phyloP scores from a whole-genome alignment of 2,113 vertebrate species.

The Forbesichthys papilliferus region DNA sequence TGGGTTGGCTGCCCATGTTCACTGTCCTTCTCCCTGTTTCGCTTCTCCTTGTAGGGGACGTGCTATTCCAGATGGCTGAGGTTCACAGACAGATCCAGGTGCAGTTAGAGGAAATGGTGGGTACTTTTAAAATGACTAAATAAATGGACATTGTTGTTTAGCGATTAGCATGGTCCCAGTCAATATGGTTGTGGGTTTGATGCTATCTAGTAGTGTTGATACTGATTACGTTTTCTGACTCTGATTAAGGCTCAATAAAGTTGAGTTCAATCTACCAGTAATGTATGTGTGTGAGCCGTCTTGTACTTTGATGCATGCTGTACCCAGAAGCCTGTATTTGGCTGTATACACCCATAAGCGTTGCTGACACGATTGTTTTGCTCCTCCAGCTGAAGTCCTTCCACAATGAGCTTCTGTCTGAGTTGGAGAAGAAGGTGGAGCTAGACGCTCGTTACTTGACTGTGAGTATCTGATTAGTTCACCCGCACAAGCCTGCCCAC shows the following conservation, averaged over 20 bases:
- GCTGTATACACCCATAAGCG: background rate
- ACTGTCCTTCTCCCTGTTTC: slow-evolving; percentile 25
- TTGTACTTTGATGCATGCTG: background rate
- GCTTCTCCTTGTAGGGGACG: slow-evolving; percentile 83
- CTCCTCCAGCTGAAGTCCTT: slow-evolving; percentile 90
- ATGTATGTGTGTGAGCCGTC: too few relatives aligned
- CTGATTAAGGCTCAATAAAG: too few relatives aligned
- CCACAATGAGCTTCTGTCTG: slow-evolving; percentile 93
- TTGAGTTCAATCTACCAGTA: too few relatives aligned
- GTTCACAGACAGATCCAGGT: slow-evolving; percentile 98
- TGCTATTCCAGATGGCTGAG: slow-evolving; percentile 99
- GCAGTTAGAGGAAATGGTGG: slow-evolving; percentile 97
- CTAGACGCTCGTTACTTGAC: slow-evolving; percentile 94
- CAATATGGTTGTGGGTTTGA: too few relatives aligned
- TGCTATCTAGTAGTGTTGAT: too few relatives aligned
- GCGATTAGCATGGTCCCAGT: background rate
- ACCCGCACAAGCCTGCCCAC: background rate
- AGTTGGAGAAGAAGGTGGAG: slow-evolving; percentile 98
- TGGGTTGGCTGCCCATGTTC: background rate
- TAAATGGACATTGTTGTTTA: background rate
- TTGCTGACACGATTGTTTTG: background rate
- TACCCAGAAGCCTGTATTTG: background rate
- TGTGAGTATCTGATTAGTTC: slow-evolving; percentile 77
- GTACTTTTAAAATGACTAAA: slow-evolving; percentile 59
- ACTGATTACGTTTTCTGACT: too few relatives aligned